Evolutionary conservation across 1,140 invertebrate species (phyloP), one percentile per base, ranked within the genome.

Genomic region (Leptinotarsa undecemlineata): DNA sequence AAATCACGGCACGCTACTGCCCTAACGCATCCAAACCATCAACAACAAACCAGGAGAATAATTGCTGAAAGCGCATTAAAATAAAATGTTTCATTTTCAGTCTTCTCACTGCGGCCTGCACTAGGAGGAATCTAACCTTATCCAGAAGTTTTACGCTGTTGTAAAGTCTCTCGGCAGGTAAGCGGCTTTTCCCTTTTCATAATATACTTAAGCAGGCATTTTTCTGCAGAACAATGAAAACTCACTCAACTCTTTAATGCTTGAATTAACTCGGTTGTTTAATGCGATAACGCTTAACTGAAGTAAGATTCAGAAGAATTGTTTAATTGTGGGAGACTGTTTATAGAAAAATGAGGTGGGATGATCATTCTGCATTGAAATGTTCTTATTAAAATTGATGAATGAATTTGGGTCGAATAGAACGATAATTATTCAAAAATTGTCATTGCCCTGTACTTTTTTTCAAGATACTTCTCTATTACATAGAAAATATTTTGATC

Each of bases 221-320:
- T 76, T 76, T 76, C 72, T 69, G 60, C 75, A 71, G 74, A 74
- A 76, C 75, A 76, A 76, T 76, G 71, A 76, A 71, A 76, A 74
- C 72, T 64, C 75, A 76, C 75, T 76, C 71, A 76, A 76, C 75
- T 74, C 75, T 74, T 76, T 76, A 74, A 76, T 71, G 75, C 71
- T 42, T 23, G 68, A 70, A 71, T 73, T 73, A 63, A 63, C 60
- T 72, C 71, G 57, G 23, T 64, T 74, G 60, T 69, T 61, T 73
- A 76, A 76, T 74, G 63, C 75, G 72, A 74, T 76, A 76, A 76
- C 14, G 62, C 47, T 72, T 64, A 47, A 60, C 69, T 48, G 69
- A 71, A 26, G 63, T 23, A 64, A 64, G 63, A 64, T 64, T 33
- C 20, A 15, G 51, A 57, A 57, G 51, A 57, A 57, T 57, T 57